Base-by-base conservation (phyloP, 2,797 vertebrate genomes). In the Etheostoma nigrum region DNA sequence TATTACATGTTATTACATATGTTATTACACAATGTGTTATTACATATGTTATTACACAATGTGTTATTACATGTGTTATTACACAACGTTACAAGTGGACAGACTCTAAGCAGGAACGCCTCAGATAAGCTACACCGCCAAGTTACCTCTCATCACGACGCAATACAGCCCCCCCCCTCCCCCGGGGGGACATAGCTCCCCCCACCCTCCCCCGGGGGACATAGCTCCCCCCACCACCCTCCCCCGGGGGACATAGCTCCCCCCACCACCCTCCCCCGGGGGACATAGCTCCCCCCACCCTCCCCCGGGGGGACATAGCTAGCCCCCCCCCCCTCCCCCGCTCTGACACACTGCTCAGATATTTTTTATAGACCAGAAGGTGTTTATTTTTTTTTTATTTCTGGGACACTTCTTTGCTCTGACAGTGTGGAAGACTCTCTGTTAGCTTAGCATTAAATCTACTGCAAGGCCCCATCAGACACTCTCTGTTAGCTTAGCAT, bases 121-220 rank as follows among this genome's bases (percentile, higher is more conserved):
- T 94, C 92, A 91, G 90, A 95, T 95, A 96, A 96, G 94, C 95
- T 95, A 95, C 91, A 92, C 90, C 92, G 90, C 93, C 93, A 92
- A 92, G 90, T 94, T 95, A 95, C 94, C 94, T 96, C 95, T 94
- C 90, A 91, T 94, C 94, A 93, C 91, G 90, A 94, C 94, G 94
- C 94, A 96, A 95, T 95, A 95, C 91, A 82, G 87, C 88, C 82
- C 63, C 27, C 71, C 86, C 2, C 33, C 33, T 0, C 30, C 30
- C 30, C 30, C 30, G 5, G 30, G 30, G 5, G 30, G 30, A 1
- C 21, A 23, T 23, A 23, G 30, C 30, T 1, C 30, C 30, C 30
- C 30, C 1, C 33, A 1, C 21, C 21, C 21, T 23, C 21, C 21
- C 21, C 21, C 21, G 25, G 25, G 25, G 25, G 25, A 25, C 33